These are phyloP conservation scores for Allacma fusca DNA, from an alignment of 2,888 invertebrate species.

Conservation along the genomic window DNA sequence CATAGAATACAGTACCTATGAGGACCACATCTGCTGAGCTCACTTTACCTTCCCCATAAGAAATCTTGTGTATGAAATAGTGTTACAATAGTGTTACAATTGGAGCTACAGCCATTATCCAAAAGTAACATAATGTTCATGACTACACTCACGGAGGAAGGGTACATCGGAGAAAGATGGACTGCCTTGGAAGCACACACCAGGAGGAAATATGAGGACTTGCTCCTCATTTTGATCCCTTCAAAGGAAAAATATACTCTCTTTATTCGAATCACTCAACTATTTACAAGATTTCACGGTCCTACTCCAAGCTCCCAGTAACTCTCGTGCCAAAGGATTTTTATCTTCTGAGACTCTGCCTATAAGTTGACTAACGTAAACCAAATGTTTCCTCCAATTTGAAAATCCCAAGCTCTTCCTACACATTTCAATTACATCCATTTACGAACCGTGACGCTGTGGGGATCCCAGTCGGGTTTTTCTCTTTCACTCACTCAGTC, in stretches of 20 bases:
- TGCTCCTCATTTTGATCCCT: constrained; percentile 29
- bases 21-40: no score
- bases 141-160: no score
- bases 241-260: neutral
- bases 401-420: neutral
- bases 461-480: constrained; percentile 4
- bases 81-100: no score
- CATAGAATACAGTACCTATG: no score
- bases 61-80: no score
- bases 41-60: no score
- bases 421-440: constrained; percentile 30
- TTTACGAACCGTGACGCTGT: constrained; percentile 26
- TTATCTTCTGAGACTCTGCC: constrained; percentile 5
- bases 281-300: constrained; percentile 36
- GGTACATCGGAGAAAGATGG: no score
- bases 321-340: constrained; percentile 28
- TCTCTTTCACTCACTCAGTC: neutral
- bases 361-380: constrained; percentile 24
- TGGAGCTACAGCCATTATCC: no score
- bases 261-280: constrained; percentile 12
- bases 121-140: no score
- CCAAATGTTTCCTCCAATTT: constrained; percentile 36
- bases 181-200: neutral
- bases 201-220: neutral
- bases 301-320: neutral